Percentiles rank a stretch among this genome's conserved stretches.
These are phyloP conservation scores for Pempheris klunzingeri DNA, from an alignment of 2,797 vertebrate species.

Conservation along the genomic window DNA sequence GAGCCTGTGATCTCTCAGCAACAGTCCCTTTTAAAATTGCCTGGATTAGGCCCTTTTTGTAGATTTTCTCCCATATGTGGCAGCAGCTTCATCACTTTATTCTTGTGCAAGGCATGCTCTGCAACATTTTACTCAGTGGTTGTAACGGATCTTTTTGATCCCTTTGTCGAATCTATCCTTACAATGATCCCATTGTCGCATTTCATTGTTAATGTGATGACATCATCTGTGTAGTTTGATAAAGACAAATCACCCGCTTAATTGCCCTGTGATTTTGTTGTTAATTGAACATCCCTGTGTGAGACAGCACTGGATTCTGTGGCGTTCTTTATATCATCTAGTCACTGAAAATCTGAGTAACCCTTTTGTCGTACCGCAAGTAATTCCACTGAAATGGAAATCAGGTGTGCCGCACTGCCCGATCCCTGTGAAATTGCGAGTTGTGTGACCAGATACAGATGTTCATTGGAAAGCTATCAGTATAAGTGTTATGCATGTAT, in stretches of 20 bases:
- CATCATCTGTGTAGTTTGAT: constrained; percentile 63
- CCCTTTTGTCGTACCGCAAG: constrained; percentile 19
- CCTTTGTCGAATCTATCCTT: constrained; percentile 50
- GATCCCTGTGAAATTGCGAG: constrained; percentile 36
- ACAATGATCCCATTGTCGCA: constrained; percentile 51
- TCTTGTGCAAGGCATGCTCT: constrained; percentile 10
- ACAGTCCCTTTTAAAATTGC: not conserved
- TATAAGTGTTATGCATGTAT: constrained; percentile 57
- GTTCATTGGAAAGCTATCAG: constrained; percentile 58
- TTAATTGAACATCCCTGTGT: constrained; percentile 48
- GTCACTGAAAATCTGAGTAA: constrained; percentile 47
- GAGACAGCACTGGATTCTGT: constrained; percentile 34
- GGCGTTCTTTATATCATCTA: constrained; percentile 35
- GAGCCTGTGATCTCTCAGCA: not conserved
- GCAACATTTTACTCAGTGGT: constrained; percentile 30
- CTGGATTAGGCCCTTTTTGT: too few species aligned
- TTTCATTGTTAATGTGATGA: constrained; percentile 57
- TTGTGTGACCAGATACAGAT: constrained; percentile 48
- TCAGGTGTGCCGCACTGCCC: constrained; percentile 15
- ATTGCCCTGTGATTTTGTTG: constrained; percentile 52
- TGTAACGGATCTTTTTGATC: constrained; percentile 53
- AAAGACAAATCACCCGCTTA: constrained; percentile 72
- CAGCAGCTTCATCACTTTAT: constrained; percentile 29
- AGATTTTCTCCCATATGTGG: constrained; percentile 2
- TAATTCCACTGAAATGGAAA: constrained; percentile 67